Conservation (phyloP, 1,140 invertebrate species). For the Eupristina koningsbergeri region DNA sequence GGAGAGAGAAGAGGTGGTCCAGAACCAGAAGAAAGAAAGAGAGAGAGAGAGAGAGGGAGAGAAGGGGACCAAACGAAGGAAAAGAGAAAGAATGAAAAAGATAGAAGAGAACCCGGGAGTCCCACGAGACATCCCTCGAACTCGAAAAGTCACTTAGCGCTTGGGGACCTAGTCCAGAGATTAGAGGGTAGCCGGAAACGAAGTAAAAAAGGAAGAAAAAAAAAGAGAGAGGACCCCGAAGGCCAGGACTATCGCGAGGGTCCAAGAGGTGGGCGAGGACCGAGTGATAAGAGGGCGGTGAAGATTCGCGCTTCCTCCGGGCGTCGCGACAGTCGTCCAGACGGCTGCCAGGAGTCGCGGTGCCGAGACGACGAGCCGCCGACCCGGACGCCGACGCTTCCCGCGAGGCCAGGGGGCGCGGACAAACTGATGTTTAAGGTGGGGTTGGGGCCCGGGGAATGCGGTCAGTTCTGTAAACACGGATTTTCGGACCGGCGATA, state of each 20-base stretch:
- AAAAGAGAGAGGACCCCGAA: slow-evolving; percentile 2
- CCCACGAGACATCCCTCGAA: slow-evolving; percentile 54
- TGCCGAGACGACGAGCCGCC: slow-evolving; percentile 48
- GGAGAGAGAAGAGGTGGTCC: background rate
- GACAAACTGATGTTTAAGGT: slow-evolving; percentile 33
- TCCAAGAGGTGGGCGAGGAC: slow-evolving; percentile 37
- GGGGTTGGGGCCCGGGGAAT: slow-evolving; percentile 11
- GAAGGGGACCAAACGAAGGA: background rate
- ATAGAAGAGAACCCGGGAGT: background rate
- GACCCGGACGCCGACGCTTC: background rate
- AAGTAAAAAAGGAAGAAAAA: slow-evolving; percentile 14
- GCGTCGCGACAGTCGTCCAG: slow-evolving; percentile 53
- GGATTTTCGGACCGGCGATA: background rate
- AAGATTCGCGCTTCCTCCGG: slow-evolving; percentile 52
- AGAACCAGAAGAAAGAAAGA: background rate
- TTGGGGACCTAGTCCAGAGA: slow-evolving; percentile 55
- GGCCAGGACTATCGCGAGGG: slow-evolving; percentile 4
- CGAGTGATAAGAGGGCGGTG: slow-evolving; percentile 60
- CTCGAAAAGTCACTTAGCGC: slow-evolving; percentile 69
- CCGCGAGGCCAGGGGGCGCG: background rate
- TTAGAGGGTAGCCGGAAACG: slow-evolving; percentile 61
- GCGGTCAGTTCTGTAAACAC: slow-evolving; percentile 43
- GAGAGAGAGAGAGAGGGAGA: background rate
- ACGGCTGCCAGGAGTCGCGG: slow-evolving; percentile 27
- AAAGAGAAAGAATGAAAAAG: background rate